Conservation (phyloP, 2,113 vertebrate species). For the Genyomyrus donnyi region DNA sequence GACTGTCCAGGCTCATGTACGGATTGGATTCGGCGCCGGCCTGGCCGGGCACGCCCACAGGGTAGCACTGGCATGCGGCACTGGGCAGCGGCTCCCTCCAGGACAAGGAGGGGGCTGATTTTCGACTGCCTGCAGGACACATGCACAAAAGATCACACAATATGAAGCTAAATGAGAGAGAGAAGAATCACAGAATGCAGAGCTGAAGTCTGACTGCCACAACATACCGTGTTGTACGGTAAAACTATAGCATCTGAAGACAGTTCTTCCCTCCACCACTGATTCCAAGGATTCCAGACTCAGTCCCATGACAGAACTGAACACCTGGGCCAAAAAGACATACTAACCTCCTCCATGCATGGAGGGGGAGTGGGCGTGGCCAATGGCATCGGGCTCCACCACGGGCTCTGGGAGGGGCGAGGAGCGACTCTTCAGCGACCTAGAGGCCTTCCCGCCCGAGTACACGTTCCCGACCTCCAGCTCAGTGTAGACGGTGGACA, state of each 20-base stretch:
- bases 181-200: background rate
- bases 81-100: constrained; percentile 69
- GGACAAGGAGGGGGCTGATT: constrained; percentile 44
- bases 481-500: constrained; percentile 89
- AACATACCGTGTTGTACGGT: background rate
- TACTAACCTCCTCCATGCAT: constrained; percentile 42
- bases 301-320: background rate
- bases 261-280: background rate
- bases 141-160: background rate
- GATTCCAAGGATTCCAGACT: background rate
- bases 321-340: background rate
- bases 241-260: background rate
- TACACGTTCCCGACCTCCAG: constrained; percentile 75
- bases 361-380: constrained; percentile 50
- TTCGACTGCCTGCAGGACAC: constrained; percentile 61
- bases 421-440: constrained; percentile 57
- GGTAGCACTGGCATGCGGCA: constrained; percentile 63
- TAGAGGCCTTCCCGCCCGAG: constrained; percentile 68
- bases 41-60: constrained; percentile 72
- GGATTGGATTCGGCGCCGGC: constrained; percentile 89
- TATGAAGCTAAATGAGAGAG: background rate
- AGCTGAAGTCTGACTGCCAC: background rate
- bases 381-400: constrained; percentile 57
- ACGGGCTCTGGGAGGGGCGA: constrained; percentile 65
- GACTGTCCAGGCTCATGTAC: constrained; percentile 90